Percentiles rank a stretch among this genome's conserved stretches.
Evolutionary conservation across 1,140 invertebrate species (phyloP).

Genomic region (Chlorops oryzae): DNA sequence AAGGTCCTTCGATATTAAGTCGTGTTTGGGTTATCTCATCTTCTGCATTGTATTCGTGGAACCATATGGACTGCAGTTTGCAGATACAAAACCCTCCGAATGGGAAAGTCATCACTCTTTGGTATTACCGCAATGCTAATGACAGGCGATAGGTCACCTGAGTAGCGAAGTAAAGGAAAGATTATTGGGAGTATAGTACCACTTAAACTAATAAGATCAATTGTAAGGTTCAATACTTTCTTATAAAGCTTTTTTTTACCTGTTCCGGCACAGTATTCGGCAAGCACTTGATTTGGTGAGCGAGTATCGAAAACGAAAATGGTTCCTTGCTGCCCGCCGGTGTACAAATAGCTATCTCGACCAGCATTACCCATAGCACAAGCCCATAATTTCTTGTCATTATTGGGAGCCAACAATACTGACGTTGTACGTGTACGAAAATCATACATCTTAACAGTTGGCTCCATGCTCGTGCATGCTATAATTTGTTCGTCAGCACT

Average conservation of each 20-base stretch:
- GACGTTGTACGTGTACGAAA: constrained; percentile 50
- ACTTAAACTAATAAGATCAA: no score
- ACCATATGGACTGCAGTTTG: constrained; percentile 65
- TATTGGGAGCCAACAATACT: constrained; percentile 47
- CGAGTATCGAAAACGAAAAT: constrained; percentile 59
- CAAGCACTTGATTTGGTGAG: constrained; percentile 51
- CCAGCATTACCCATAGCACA: constrained; percentile 71
- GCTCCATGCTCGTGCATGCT: constrained; percentile 72
- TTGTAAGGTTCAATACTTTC: no score
- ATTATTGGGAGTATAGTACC: no score
- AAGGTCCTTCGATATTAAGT: constrained; percentile 67
- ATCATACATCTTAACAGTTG: constrained; percentile 66
- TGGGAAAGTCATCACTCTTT: constrained; percentile 21
- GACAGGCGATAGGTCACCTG: constrained; percentile 39
- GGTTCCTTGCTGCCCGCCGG: constrained; percentile 30
- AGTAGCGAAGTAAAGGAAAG: neutral
- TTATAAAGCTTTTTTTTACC: neutral
- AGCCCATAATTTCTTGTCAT: constrained; percentile 67
- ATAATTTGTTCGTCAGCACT: constrained; percentile 63
- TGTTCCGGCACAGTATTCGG: constrained; percentile 28
- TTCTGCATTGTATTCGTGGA: constrained; percentile 55
- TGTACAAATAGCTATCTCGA: constrained; percentile 60
- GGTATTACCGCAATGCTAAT: constrained; percentile 46
- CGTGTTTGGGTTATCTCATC: constrained; percentile 48
- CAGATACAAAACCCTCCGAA: constrained; percentile 68